A percentile compares a stretch with the other conserved stretches of the same genome.
Conservation (phyloP, 2,797 vertebrate genomes). For the Serranus cabrilla region DNA sequence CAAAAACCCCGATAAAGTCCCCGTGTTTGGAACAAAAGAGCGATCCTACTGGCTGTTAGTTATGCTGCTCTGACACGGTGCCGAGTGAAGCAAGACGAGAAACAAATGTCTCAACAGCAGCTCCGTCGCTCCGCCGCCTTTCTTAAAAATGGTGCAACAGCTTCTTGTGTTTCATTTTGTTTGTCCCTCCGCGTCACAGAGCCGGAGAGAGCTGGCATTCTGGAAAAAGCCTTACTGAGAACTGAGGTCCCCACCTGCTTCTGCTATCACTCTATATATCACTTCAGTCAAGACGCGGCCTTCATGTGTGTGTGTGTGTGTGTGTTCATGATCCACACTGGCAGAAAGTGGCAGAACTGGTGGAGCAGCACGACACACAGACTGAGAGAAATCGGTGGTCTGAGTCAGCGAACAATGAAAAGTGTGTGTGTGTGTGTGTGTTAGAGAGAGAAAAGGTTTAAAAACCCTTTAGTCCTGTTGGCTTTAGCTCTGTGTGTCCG, state of each 20-base stretch:
- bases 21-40: conserved; percentile 2
- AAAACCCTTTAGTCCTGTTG: conserved; percentile 65
- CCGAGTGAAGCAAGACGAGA: conserved; percentile 21
- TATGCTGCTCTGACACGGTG: background rate
- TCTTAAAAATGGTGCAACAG: conserved; percentile 48
- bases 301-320: conserved; percentile 20
- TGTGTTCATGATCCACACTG: conserved; percentile 20
- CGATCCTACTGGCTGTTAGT: conserved; percentile 4
- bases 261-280: conserved; percentile 60
- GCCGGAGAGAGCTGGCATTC: conserved; percentile 42
- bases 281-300: conserved; percentile 28
- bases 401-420: conserved; percentile 58
- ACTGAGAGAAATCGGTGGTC: conserved; percentile 41
- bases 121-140: conserved; percentile 20
- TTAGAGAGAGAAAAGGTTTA: conserved; percentile 1
- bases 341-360: conserved; percentile 63
- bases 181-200: conserved; percentile 33
- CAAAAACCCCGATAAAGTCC: background rate
- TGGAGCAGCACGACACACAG: conserved; percentile 38
- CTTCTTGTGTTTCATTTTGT: conserved; percentile 62
- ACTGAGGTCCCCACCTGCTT: conserved; percentile 62
- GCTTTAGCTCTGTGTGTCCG: conserved; percentile 46
- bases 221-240: conserved; percentile 63
- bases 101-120: conserved; percentile 43
- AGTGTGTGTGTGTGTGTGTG: conserved; percentile 5